phyloP scores from a whole-genome alignment of 2,888 invertebrate genomes.

The Dinocampus coccinellae region DNA sequence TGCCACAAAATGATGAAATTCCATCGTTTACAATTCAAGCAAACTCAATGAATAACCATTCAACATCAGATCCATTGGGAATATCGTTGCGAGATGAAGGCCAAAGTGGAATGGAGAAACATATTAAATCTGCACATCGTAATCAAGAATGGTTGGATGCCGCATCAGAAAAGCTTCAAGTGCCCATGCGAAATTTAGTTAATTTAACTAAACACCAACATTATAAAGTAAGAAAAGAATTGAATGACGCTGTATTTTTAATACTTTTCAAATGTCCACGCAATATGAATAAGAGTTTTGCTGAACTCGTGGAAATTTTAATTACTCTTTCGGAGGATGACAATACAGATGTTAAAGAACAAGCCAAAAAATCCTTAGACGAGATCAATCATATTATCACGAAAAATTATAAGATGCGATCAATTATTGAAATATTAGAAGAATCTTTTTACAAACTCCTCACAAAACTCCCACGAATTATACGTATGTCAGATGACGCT shows the following conservation, averaged over 20 bases:
- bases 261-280: slow-evolving; percentile 75
- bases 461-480: slow-evolving; percentile 75
- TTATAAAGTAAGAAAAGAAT: slow-evolving; percentile 74
- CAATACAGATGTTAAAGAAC: slow-evolving; percentile 70
- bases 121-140: slow-evolving; percentile 66
- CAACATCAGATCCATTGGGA: slow-evolving; percentile 46
- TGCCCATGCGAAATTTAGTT: slow-evolving; percentile 71
- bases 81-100: slow-evolving; percentile 52
- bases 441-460: slow-evolving; percentile 75
- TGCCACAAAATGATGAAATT: slow-evolving; percentile 43
- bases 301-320: slow-evolving; percentile 77
- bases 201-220: slow-evolving; percentile 75
- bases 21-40: slow-evolving; percentile 15
- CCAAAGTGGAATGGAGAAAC: slow-evolving; percentile 62
- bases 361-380: slow-evolving; percentile 65
- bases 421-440: slow-evolving; percentile 72
- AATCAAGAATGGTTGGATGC: slow-evolving; percentile 74
- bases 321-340: slow-evolving; percentile 80
- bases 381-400: slow-evolving; percentile 69
- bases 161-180: slow-evolving; percentile 73
- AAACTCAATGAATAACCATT: slow-evolving; percentile 44
- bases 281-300: slow-evolving; percentile 75
- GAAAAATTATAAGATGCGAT: slow-evolving; percentile 59
- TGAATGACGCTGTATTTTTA: slow-evolving; percentile 74
- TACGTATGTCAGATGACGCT: slow-evolving; percentile 75